Evolutionary conservation across 2,797 vertebrate species (phyloP).

Genomic region (Adelosebastes latens): DNA sequence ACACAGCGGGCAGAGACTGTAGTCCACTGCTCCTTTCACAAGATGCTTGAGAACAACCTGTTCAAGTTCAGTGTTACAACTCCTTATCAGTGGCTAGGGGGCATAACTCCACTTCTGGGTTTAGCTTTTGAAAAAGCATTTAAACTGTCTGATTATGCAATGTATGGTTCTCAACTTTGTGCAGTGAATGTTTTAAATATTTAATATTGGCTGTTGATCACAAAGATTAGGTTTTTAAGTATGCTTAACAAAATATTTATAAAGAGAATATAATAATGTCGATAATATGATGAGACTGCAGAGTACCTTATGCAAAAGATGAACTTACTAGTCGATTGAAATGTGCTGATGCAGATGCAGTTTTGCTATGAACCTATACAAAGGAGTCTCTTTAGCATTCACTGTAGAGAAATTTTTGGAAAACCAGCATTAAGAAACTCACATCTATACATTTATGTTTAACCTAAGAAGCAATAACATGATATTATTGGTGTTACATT

Average conservation of each 20-base stretch:
- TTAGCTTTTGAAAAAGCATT: conserved; percentile 6
- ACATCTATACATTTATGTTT: neutral
- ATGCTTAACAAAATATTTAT: neutral
- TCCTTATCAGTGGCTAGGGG: conserved; percentile 23
- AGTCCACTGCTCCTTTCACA: conserved; percentile 33
- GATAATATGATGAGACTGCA: neutral
- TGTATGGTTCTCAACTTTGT: neutral
- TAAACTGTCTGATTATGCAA: conserved; percentile 6
- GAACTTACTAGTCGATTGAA: neutral
- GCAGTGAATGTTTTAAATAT: neutral
- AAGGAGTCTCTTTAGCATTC: conserved; percentile 63
- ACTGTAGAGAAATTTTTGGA: neutral
- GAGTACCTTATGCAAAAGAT: neutral
- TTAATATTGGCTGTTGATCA: neutral
- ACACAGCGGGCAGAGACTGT: conserved; percentile 24
- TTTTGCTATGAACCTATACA: neutral
- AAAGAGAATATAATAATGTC: neutral
- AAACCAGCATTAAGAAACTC: neutral
- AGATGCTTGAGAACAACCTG: conserved; percentile 35
- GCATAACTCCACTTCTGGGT: neutral
- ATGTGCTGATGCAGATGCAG: neutral
- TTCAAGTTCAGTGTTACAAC: conserved; percentile 9
- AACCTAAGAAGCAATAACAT: neutral
- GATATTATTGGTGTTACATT: neutral
- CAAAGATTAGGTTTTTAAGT: neutral